A percentile compares a stretch with the other conserved stretches of the same genome.
phyloP scores from a whole-genome alignment of 2,797 vertebrate species.

The Cryptoblepharus egeriae region DNA sequence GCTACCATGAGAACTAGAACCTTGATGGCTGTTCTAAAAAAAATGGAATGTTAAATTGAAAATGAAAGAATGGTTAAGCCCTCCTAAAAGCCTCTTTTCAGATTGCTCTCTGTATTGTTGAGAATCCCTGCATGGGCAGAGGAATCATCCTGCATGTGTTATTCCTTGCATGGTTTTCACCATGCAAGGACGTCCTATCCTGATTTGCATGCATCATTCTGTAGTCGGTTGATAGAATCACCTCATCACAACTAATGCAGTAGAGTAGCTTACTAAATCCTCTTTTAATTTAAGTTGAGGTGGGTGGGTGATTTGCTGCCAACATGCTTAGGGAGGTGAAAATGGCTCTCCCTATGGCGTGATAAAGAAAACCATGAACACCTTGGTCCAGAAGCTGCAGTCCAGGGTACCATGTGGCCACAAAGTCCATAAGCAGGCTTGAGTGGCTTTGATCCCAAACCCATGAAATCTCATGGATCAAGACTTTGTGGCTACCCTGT shows the following conservation, averaged over 20 bases:
- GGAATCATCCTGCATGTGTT: neutral
- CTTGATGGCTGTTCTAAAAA: neutral
- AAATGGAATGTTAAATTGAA: neutral
- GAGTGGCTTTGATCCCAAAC: no score
- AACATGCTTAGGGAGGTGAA: neutral
- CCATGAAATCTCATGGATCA: no score
- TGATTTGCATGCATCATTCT: slow-evolving; percentile 35
- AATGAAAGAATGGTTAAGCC: neutral
- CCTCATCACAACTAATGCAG: slow-evolving; percentile 27
- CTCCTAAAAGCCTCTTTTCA: no score
- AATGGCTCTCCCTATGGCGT: neutral
- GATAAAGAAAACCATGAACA: neutral
- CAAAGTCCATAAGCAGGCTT: no score
- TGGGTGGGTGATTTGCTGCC: neutral
- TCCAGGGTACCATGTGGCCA: no score
- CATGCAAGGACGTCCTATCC: neutral
- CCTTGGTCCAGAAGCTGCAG: neutral
- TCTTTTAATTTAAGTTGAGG: neutral
- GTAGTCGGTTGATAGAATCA: neutral
- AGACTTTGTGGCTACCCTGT: no score
- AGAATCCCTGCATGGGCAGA: slow-evolving; percentile 32
- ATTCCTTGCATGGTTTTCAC: slow-evolving; percentile 23
- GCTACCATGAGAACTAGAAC: neutral
- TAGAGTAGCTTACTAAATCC: slow-evolving; percentile 41
- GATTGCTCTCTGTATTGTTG: slow-evolving; percentile 4